Evolutionary conservation across 2,113 vertebrate genomes (phyloP).

Genomic region (Pogonocichla stellata): DNA sequence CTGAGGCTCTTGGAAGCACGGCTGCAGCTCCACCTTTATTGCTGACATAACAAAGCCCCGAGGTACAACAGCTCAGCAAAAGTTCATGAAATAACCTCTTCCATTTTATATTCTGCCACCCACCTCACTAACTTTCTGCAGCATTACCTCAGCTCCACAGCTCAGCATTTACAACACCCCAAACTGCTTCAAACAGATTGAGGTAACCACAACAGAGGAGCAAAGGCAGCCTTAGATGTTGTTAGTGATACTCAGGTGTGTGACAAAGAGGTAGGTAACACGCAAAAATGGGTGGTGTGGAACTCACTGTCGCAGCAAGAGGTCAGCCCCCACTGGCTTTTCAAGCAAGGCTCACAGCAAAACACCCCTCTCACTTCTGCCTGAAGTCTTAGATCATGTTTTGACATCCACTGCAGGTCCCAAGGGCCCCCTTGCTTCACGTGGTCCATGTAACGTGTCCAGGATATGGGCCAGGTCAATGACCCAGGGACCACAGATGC

Average conservation of each 20-base stretch:
- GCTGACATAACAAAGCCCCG: background rate
- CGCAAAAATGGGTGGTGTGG: background rate
- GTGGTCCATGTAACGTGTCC: fast-evolving
- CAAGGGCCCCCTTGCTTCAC: background rate
- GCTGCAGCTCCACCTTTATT: background rate
- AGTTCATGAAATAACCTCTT: background rate
- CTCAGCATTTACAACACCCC: background rate
- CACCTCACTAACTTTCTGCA: background rate
- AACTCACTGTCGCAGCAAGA: background rate
- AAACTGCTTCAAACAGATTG: background rate
- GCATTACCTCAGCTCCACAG: background rate
- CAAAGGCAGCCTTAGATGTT: background rate
- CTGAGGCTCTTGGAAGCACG: background rate
- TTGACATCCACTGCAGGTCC: background rate
- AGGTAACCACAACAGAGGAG: background rate
- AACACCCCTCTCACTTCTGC: background rate
- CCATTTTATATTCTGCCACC: background rate
- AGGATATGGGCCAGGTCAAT: background rate
- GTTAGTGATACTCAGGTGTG: background rate
- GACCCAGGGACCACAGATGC: background rate
- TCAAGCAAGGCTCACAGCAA: background rate
- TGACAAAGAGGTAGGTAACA: background rate
- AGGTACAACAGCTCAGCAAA: background rate
- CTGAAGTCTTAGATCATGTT: background rate
- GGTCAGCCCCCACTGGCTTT: background rate